Evolutionary conservation across 2,113 vertebrate species (phyloP), one percentile per base, ranked within the genome.

Genomic region (Aldabrachelys gigantea): DNA sequence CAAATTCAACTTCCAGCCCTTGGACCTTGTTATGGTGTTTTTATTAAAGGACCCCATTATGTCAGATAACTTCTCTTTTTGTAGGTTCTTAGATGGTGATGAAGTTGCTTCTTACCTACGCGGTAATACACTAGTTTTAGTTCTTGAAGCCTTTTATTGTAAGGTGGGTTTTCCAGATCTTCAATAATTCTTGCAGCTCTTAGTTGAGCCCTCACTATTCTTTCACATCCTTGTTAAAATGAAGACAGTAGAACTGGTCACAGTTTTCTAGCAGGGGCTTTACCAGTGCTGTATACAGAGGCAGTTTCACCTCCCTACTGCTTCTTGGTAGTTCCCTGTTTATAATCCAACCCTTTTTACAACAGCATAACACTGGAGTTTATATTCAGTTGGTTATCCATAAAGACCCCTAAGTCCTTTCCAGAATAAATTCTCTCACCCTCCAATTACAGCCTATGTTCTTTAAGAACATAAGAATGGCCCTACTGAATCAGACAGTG

Each of bases 1-100:
- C 93, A 59, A 56, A 87, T 76, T 93, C 47, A 94, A 13, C 91
- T 96, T 84, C 82, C 79, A 93, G 54, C 47, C 76, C 80, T 85
- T 80, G n/a, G 69, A 88, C 47, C 79, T 69, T 85, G 89, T 93
- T 80, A n/a, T 57, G 2, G 21, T 56, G 10, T 83, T 75, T 83
- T 90, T 69, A 84, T 41, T 90, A 87, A 90, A 92, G 47, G 25
- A 13, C 76, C 27, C 25, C 44, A 29, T 79, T 79, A 27, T 69
- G 41, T 29, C 47, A 31, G 27, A 29, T 93, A 41, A 76, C 31
- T 87, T 94, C 6, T 96, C 50, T 75, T 9, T 82, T 84, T 41
- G 41, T 35, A 76, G 59, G 44, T 90, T 47, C 90, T 62, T 80
- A 27, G 47, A 87, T 92, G 53, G 80, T 75, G 92, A 84, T 79